A percentile compares a stretch with the other conserved stretches of the same genome.
phyloP scores from a whole-genome alignment of 2,113 vertebrate genomes.

The Stomatorhinus ivindoensis region DNA sequence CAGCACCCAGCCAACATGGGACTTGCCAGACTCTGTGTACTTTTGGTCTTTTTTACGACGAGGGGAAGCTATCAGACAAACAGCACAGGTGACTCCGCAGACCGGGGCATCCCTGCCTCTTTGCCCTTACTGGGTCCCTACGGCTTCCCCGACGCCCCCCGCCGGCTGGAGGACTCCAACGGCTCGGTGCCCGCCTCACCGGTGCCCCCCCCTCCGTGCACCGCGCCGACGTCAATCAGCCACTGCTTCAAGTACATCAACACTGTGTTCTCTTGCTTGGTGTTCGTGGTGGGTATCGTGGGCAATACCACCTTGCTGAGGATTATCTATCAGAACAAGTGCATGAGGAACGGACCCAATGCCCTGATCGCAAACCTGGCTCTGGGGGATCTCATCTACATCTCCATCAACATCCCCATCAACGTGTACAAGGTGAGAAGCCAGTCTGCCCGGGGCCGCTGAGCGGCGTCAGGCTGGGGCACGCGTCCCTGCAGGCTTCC shows the following conservation, averaged over 20 bases:
- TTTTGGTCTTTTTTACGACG: slow-evolving; percentile 7
- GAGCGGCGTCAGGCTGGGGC: background rate
- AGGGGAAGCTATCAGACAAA: slow-evolving; percentile 15
- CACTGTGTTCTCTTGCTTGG: slow-evolving; percentile 72
- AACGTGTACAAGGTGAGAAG: slow-evolving; percentile 81
- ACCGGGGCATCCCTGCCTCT: background rate
- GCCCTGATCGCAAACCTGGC: slow-evolving; percentile 85
- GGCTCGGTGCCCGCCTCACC: background rate
- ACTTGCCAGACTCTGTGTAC: slow-evolving; percentile 1
- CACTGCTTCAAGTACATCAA: slow-evolving; percentile 80
- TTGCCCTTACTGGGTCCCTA: background rate
- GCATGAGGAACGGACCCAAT: slow-evolving; percentile 90
- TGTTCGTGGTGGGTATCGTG: slow-evolving; percentile 82
- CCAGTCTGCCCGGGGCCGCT: background rate
- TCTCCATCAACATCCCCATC: slow-evolving; percentile 81
- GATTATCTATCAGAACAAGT: slow-evolving; percentile 90
- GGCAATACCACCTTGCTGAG: slow-evolving; percentile 82
- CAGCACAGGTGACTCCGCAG: slow-evolving; percentile 17
- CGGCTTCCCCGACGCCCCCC: background rate
- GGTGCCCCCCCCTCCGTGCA: slow-evolving; percentile 48
- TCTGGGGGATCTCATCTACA: slow-evolving; percentile 85
- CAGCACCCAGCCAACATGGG: background rate
- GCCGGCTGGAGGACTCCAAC: slow-evolving; percentile 15
- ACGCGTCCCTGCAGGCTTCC: background rate
- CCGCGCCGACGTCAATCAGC: slow-evolving; percentile 58